Evolutionary conservation across 2,888 invertebrate species (phyloP), one percentile per base, ranked within the genome.

Genomic region (Hirtodrosophila cameraria): DNA sequence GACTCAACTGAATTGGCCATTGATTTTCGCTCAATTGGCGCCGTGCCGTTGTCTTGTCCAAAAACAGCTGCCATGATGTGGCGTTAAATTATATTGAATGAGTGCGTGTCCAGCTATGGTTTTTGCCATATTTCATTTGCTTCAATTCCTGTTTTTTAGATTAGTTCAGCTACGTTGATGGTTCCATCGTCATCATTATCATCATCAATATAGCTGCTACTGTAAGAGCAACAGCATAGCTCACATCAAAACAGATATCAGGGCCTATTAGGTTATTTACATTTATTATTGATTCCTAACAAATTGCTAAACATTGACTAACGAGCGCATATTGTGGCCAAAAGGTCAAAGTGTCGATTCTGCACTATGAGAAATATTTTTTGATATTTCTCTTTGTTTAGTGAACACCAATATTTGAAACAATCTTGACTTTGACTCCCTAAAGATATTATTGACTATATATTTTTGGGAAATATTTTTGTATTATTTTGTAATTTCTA

Each of bases 281-380:
- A 81, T 76, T 81, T 78, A 81, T 78, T 81, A 84, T 81, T 84
- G 82, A 78, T 81, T 81, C 74, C 55, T 46, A 78, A 66, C 70
- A 81, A 81, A 81, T 81, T 81, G 82, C 75, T 58, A 9, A 64
- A 38, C 70, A 80, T 71, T 75, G 81, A 81, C 84, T 80, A 80
- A 80, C 78, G 80, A 80, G 84, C 75, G 54, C 39, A 73, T 61
- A 84, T 84, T 84, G 82, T 84, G 75, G 75, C 57, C 63, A 20
- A 84, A 71, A 80, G 79, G 84, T 81, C 84, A 75, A 70, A 73
- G 58, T 61, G 66, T 54, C 64, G 46, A 52, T 49, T 57, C 50
- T 16, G 33, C 35, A 42, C 33, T 80, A 68, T 55, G 49, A 42
- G 42, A 4, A 36, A 23, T 20, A 20, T 23, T 4, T 7, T 23